These are phyloP conservation scores for Cryptoprocta ferox DNA, from an alignment of 2,797 vertebrate genomes.

Conservation along the genomic window DNA sequence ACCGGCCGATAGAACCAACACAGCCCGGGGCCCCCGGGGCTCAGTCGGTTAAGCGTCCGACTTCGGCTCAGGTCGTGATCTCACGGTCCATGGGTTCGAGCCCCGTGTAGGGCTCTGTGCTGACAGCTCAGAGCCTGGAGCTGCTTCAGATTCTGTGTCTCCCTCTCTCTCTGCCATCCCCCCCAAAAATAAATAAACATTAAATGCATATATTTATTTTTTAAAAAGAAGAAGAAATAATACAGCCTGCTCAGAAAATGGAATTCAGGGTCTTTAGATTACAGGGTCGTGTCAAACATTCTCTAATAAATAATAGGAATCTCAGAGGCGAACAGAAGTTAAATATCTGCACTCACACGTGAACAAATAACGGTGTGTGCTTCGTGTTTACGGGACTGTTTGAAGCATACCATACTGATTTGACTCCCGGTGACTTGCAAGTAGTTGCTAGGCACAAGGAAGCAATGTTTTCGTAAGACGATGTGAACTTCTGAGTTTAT, in stretches of 20 bases:
- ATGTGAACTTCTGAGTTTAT: background rate
- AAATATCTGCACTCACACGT: no score
- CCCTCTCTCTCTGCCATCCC: no score
- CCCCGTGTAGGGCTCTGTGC: no score
- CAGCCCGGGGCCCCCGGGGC: background rate
- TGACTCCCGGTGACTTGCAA: background rate
- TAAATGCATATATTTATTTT: no score
- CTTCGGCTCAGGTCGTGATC: no score
- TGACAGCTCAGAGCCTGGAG: no score
- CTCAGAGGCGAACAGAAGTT: background rate
- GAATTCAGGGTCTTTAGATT: background rate
- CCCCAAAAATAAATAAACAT: no score
- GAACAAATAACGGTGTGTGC: rapidly evolving
- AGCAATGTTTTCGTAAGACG: background rate
- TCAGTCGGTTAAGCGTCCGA: no score
- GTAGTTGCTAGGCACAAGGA: background rate
- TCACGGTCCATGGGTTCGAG: no score
- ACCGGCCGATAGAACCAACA: background rate
- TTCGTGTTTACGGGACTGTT: background rate
- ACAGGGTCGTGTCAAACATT: background rate
- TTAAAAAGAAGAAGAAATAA: background rate
- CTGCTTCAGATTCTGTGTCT: no score
- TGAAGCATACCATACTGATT: background rate
- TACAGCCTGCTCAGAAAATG: background rate
- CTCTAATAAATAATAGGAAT: background rate